Percentiles rank a stretch among this genome's conserved stretches.
These are phyloP conservation scores for Cromileptes altivelis DNA, from an alignment of 2,113 vertebrate genomes.

Conservation along the genomic window DNA sequence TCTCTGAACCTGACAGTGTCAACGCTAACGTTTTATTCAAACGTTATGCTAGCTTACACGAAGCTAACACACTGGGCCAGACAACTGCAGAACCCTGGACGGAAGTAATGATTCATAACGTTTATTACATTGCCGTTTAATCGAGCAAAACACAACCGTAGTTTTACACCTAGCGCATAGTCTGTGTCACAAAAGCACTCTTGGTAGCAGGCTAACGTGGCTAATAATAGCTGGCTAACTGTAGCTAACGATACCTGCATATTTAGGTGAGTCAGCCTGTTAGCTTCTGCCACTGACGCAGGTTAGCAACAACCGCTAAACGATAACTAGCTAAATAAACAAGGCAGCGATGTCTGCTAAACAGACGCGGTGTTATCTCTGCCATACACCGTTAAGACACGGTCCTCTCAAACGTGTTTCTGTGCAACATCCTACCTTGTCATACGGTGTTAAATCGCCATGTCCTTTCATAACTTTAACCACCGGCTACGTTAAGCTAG, in stretches of 20 bases:
- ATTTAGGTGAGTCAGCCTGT: constrained; percentile 40
- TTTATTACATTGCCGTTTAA: fast-evolving
- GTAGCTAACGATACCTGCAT: constrained; percentile 31
- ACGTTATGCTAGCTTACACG: constrained; percentile 9
- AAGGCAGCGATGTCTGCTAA: too few species aligned
- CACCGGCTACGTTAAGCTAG: constrained; percentile 51
- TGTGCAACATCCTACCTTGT: constrained; percentile 45
- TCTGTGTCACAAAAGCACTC: not conserved
- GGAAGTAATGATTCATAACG: not conserved
- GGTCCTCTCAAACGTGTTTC: fast-evolving
- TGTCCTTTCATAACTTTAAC: constrained; percentile 42
- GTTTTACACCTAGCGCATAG: not conserved
- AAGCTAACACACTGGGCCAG: constrained; percentile 42
- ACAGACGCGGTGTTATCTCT: not conserved
- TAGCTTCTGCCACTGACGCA: constrained; percentile 69
- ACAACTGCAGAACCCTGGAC: not conserved
- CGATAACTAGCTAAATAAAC: not conserved
- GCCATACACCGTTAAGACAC: not conserved
- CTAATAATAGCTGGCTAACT: constrained; percentile 5
- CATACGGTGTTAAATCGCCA: not conserved
- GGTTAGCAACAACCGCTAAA: constrained; percentile 35
- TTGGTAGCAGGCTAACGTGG: not conserved
- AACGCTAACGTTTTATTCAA: not conserved
- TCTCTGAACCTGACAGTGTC: not conserved
- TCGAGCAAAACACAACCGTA: not conserved